Percentiles rank a stretch among this genome's conserved stretches.
Conservation (phyloP, 2,888 invertebrate species). For the Lithophane socia region DNA sequence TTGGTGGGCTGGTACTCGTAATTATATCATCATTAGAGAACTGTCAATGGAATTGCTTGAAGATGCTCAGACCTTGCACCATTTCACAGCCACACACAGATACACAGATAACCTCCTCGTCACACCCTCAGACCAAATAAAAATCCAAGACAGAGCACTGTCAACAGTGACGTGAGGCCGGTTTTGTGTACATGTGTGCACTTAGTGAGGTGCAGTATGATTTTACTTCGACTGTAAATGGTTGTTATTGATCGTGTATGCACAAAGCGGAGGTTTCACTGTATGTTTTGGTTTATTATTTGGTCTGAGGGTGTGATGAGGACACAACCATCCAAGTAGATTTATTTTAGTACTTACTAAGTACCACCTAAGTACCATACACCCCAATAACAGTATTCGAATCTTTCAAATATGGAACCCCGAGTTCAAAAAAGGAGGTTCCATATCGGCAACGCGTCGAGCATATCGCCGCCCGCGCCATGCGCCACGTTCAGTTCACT, state of each 20-base stretch:
- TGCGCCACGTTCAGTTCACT: conserved; percentile 40
- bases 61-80: background rate
- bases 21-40: background rate
- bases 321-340: no score
- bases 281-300: no score
- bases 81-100: background rate
- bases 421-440: conserved; percentile 71
- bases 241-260: no score
- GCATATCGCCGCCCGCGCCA: conserved; percentile 71
- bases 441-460: conserved; percentile 71
- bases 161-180: no score
- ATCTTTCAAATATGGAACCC: conserved; percentile 35
- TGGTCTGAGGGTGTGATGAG: no score
- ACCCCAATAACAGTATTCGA: conserved; percentile 9
- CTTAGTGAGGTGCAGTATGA: no score
- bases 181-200: no score
- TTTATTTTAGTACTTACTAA: background rate
- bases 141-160: no score
- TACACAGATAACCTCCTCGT: background rate
- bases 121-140: no score
- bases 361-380: no score
- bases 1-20: background rate
- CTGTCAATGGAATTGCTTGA: background rate
- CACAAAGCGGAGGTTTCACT: no score
- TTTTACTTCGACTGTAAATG: no score